These are phyloP conservation scores for Crotalus viridis DNA, from an alignment of 2,113 vertebrate genomes.

Conservation along the genomic window DNA sequence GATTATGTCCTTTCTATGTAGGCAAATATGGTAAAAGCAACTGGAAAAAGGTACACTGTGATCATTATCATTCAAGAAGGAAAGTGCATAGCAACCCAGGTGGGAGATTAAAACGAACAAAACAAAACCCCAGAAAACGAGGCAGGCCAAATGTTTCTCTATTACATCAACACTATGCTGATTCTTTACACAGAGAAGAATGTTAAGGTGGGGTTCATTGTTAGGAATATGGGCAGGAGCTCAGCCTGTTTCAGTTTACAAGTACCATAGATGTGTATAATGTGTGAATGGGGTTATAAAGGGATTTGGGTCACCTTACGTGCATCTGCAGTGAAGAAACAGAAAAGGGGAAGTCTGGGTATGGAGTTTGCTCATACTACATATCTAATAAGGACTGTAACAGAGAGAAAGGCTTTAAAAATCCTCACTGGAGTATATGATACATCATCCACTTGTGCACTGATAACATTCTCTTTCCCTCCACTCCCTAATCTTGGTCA, in stretches of 20 bases:
- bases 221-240: not conserved
- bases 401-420: not conserved
- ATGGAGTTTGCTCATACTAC: not conserved
- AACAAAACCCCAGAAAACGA: not conserved
- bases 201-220: not conserved
- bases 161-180: not conserved
- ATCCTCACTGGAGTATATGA: not conserved
- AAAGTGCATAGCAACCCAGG: not conserved
- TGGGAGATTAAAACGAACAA: not conserved
- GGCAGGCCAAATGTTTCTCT: not conserved
- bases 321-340: not conserved
- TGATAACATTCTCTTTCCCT: not conserved
- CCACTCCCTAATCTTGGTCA: slow-evolving; percentile 18
- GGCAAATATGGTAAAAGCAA: not conserved
- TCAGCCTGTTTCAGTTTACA: not conserved
- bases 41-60: not conserved
- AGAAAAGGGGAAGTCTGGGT: not conserved
- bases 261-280: not conserved
- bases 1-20: not conserved
- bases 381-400: not conserved
- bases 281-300: not conserved
- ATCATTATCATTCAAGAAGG: not conserved
- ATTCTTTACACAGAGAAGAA: not conserved
- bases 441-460: not conserved
- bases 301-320: not conserved